phyloP scores from a whole-genome alignment of 2,113 vertebrate genomes.

The Platichthys stellatus region DNA sequence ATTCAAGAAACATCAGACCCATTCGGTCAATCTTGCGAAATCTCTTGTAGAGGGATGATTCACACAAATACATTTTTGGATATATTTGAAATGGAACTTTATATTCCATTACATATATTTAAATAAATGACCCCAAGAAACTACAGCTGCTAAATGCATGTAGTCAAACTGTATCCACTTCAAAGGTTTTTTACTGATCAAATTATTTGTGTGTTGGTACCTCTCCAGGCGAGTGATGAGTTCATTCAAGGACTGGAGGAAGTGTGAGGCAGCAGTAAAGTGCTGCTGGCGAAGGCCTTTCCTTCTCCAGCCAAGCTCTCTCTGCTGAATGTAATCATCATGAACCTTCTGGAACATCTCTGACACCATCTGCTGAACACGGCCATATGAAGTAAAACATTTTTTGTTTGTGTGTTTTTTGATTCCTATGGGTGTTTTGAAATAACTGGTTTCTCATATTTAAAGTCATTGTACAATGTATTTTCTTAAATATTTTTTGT shows the following conservation, averaged over 20 bases:
- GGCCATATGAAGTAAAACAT: not conserved
- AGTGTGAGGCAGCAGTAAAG: conserved; percentile 84
- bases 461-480: too few species aligned
- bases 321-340: conserved; percentile 72
- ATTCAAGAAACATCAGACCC: not conserved
- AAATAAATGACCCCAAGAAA: not conserved
- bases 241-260: conserved; percentile 87
- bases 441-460: too few species aligned
- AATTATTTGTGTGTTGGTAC: conserved; percentile 65
- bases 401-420: too few species aligned
- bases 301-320: conserved; percentile 69
- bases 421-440: too few species aligned
- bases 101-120: too few species aligned
- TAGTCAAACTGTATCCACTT: conserved; percentile 2
- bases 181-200: too few species aligned
- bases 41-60: not conserved
- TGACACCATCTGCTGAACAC: conserved; percentile 83
- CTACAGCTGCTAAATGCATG: conserved; percentile 14
- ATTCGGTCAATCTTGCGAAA: not conserved
- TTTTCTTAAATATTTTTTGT: too few species aligned
- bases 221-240: conserved; percentile 86
- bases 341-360: conserved; percentile 86
- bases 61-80: too few species aligned
- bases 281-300: conserved; percentile 76
- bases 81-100: too few species aligned